Evolutionary conservation across 1,140 invertebrate species (phyloP).

Genomic region (Physella acuta): DNA sequence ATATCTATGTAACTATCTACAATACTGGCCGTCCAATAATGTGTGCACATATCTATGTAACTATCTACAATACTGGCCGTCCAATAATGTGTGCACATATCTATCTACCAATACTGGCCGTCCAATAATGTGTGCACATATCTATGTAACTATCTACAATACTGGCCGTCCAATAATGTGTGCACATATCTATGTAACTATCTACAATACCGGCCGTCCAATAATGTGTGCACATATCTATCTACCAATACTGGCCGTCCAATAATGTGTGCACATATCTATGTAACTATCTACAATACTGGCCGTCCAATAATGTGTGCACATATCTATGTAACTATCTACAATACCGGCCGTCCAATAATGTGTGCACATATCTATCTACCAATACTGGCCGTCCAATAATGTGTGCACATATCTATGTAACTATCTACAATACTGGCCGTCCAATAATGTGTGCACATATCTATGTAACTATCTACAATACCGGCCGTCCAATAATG

Average conservation of each 20-base stretch:
- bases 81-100: not conserved
- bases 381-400: not conserved
- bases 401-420: not conserved
- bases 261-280: not conserved
- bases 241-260: not conserved
- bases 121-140: slow-evolving; percentile 7
- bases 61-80: not conserved
- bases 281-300: not conserved
- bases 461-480: no score
- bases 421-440: no score
- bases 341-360: not conserved
- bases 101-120: no score
- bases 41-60: not conserved
- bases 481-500: no score
- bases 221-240: not conserved
- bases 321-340: not conserved
- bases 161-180: slow-evolving; percentile 1
- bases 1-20: not conserved
- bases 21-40: not conserved
- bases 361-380: not conserved
- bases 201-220: not conserved
- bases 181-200: slow-evolving; percentile 13
- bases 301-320: not conserved
- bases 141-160: slow-evolving; percentile 13
- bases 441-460: no score